A percentile compares a stretch with the other conserved stretches of the same genome.
Conservation (phyloP, 2,113 vertebrate species). For the Myrmophylax atrothorax region DNA sequence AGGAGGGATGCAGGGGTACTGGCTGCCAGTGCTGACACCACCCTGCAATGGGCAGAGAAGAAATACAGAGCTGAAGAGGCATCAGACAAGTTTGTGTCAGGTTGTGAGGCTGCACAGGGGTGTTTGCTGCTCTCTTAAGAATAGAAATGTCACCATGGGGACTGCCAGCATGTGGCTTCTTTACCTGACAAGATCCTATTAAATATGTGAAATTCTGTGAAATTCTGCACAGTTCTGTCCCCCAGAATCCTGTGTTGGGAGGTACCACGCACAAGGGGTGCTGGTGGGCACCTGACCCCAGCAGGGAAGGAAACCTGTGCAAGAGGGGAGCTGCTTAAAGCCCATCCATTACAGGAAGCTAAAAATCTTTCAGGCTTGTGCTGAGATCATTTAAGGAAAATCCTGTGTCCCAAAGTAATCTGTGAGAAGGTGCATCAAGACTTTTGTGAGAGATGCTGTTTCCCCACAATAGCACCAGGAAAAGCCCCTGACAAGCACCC, state of each 20-base stretch:
- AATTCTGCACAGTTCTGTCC: no score
- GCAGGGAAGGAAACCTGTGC: not conserved
- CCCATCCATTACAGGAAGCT: not conserved
- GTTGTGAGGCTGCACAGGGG: not conserved
- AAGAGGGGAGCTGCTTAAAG: not conserved
- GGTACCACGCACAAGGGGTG: not conserved
- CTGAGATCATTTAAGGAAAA: not conserved
- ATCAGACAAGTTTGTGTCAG: not conserved
- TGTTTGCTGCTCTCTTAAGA: not conserved
- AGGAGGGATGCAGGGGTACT: not conserved
- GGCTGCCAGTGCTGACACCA: accelerated
- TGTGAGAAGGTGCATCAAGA: not conserved
- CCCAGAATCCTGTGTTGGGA: accelerated
- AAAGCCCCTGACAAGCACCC: not conserved
- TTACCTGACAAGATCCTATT: not conserved
- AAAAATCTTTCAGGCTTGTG: not conserved
- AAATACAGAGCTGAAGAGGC: not conserved
- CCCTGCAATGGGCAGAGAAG: not conserved
- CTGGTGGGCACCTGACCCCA: not conserved
- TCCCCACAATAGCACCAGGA: not conserved
- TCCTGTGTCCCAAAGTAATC: not conserved
- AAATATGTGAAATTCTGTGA: not conserved
- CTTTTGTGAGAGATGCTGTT: not conserved
- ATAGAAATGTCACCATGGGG: accelerated
- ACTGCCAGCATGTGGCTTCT: not conserved